These are phyloP conservation scores for Erythrocercus mccallii DNA, from an alignment of 2,113 vertebrate genomes.

Conservation along the genomic window DNA sequence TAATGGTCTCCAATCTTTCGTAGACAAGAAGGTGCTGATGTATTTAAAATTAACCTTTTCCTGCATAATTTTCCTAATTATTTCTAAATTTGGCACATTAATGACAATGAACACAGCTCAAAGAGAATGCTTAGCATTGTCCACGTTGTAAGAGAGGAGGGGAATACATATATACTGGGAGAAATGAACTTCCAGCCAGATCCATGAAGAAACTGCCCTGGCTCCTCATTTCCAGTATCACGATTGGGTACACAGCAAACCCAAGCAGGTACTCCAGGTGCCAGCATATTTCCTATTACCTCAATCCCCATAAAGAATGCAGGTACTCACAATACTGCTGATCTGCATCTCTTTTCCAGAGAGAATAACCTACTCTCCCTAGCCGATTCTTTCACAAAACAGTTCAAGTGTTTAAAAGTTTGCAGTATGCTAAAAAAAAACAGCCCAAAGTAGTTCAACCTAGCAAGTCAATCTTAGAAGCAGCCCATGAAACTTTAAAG, in stretches of 20 bases:
- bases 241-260: neutral
- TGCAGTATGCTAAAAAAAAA: neutral
- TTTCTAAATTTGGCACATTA: neutral
- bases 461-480: neutral
- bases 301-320: neutral
- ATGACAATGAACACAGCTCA: neutral
- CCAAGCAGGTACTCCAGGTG: neutral
- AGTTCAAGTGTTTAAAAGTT: neutral
- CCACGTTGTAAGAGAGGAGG: neutral
- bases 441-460: fast-evolving
- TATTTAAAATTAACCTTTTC: neutral
- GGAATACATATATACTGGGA: fast-evolving
- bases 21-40: neutral
- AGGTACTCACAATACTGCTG: fast-evolving
- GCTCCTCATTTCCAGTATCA: neutral
- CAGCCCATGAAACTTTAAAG: neutral
- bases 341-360: neutral
- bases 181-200: neutral
- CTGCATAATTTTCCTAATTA: neutral
- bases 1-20: neutral
- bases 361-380: neutral
- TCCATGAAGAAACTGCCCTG: neutral
- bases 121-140: neutral
- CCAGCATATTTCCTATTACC: neutral
- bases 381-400: neutral